Evolutionary conservation across 2,113 vertebrate species (phyloP), one percentile per base, ranked within the genome.

Genomic region (Colinus virginianus): DNA sequence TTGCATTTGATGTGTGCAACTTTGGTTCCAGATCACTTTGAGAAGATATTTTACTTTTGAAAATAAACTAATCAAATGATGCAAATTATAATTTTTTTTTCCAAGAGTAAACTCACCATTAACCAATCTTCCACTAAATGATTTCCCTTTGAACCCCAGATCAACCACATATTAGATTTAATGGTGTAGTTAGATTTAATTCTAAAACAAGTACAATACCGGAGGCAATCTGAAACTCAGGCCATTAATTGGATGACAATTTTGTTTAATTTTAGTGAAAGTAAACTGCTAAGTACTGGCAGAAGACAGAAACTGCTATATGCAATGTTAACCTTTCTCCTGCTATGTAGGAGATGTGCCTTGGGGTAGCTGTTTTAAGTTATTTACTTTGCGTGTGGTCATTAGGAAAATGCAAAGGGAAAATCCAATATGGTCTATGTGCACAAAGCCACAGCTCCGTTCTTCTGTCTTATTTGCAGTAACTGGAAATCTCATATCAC

Each of bases 191-290:
- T 78, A 69, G 40, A 81, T 89, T 88, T 92, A 77, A 88, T 92
- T 90, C 72, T 89, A 61, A 85, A 94, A 84, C 56, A 91, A 87
- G 69, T 2, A 9, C 48, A 80, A 76, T 69, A 95, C 75, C 76
- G 86, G 91, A 93, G 86, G 78, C 94, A 88, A 78, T 95, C 67
- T 93, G 80, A 94, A 94, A 90, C 40, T 38, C 71, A 66, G 58
- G n/a, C 42, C 71, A 78, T 93, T 96, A 93, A 93, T 13, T 95
- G 90, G 86, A 90, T 79, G 77, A 62, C 0, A 4, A 76, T 97
- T 92, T 95, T 92, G 80, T 94, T 94, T 94, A 85, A 90, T 90
- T 96, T 95, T 81, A 93, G 81, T 38, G 62, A 95, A 15, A 89
- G n/a, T 87, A 94, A 97, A 94, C 68, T 81, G 58, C 43, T 81